Evolutionary conservation across 2,797 vertebrate genomes (phyloP).

Genomic region (Neosilurus hyrtlii): DNA sequence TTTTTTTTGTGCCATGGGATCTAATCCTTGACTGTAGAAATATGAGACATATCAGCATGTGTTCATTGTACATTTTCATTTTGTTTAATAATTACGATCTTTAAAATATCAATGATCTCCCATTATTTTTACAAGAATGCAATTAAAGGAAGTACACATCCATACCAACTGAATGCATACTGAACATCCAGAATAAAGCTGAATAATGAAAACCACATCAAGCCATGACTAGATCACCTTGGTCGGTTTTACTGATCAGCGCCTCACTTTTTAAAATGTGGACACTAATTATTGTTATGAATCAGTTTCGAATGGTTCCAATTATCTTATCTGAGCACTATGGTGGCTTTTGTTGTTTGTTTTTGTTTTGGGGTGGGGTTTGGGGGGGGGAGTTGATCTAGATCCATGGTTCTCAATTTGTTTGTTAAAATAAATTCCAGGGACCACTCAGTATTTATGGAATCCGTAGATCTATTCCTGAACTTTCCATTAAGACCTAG

Average conservation of each 20-base stretch:
- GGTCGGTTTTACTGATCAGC: neutral
- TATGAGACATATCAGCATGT: neutral
- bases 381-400: neutral
- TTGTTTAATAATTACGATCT: neutral
- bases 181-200: slow-evolving; percentile 10
- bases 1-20: neutral
- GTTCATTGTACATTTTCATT: neutral
- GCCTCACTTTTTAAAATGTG: neutral
- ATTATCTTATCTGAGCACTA: neutral
- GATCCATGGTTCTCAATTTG: neutral
- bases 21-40: slow-evolving; percentile 26
- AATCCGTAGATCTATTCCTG: neutral
- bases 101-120: neutral
- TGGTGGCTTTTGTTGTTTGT: neutral
- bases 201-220: neutral
- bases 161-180: neutral
- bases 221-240: neutral
- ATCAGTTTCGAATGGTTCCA: too few species aligned
- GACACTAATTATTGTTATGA: neutral
- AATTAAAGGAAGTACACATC: neutral
- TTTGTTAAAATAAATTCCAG: neutral
- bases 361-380: too few species aligned
- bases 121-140: slow-evolving; percentile 4
- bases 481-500: neutral
- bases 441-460: neutral